These are phyloP conservation scores for Scopus umbretta DNA, from an alignment of 2,113 vertebrate species.

Conservation along the genomic window DNA sequence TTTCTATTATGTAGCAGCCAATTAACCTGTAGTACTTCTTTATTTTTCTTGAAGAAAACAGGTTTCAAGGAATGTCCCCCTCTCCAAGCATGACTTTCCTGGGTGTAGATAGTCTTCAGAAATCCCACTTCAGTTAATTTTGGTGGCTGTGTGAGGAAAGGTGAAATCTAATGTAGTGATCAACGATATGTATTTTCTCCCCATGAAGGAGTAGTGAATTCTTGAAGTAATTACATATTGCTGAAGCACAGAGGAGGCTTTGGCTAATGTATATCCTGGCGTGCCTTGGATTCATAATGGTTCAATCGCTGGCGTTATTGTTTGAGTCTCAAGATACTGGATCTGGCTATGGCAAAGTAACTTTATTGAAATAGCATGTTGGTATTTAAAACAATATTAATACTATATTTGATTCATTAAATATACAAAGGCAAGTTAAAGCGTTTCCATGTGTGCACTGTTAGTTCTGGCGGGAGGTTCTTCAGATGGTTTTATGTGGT, in stretches of 20 bases:
- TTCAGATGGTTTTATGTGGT: constrained; percentile 72
- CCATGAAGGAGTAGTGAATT: neutral
- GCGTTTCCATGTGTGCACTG: constrained; percentile 72
- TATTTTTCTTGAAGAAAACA: neutral
- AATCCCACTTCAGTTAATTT: neutral
- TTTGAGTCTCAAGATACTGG: neutral
- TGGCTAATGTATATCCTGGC: neutral
- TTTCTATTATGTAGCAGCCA: neutral
- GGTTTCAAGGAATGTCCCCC: neutral
- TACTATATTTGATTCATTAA: constrained; percentile 73
- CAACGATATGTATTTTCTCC: neutral
- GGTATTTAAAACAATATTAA: constrained; percentile 74
- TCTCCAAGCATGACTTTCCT: neutral
- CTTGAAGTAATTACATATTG: neutral
- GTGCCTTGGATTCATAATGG: neutral
- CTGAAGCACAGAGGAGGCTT: neutral
- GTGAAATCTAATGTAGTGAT: neutral
- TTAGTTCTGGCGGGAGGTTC: constrained; percentile 69
- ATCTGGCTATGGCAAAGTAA: neutral
- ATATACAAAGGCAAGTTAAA: constrained; percentile 62
- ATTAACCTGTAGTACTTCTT: neutral
- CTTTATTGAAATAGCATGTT: constrained; percentile 66
- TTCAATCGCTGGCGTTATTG: neutral
- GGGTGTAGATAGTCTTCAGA: neutral
- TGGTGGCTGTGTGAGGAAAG: neutral